phyloP scores from a whole-genome alignment of 2,113 vertebrate species.

The Thomomys bottae region DNA sequence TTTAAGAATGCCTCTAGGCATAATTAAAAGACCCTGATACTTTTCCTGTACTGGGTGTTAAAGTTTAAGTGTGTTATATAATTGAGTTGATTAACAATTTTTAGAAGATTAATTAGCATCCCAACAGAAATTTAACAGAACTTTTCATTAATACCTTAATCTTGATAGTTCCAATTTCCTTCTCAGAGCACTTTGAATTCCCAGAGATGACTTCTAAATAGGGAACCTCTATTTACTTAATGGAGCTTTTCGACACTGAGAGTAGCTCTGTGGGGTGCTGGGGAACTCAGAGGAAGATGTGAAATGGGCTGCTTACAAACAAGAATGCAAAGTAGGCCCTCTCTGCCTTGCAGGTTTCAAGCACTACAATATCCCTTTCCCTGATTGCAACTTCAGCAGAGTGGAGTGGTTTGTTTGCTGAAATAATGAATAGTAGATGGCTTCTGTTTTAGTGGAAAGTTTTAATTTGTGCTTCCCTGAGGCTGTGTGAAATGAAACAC shows the following conservation, averaged over 20 bases:
- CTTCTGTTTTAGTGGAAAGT: slow-evolving; percentile 70
- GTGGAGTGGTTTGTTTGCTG: slow-evolving; percentile 67
- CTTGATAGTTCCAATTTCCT: slow-evolving; percentile 68
- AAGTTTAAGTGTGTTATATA: slow-evolving; percentile 62
- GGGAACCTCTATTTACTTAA: slow-evolving; percentile 67
- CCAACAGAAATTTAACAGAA: slow-evolving; percentile 75
- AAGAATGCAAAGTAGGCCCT: slow-evolving; percentile 65
- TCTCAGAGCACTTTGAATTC: slow-evolving; percentile 62
- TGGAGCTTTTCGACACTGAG: slow-evolving; percentile 64
- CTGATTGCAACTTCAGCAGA: slow-evolving; percentile 70
- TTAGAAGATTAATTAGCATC: slow-evolving; percentile 75
- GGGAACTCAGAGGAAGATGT: slow-evolving; percentile 50
- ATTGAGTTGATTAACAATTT: slow-evolving; percentile 75
- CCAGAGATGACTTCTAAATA: slow-evolving; percentile 72
- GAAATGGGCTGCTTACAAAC: slow-evolving; percentile 42
- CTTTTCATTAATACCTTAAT: slow-evolving; percentile 76
- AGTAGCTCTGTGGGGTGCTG: slow-evolving; percentile 69
- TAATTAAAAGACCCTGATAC: slow-evolving; percentile 62
- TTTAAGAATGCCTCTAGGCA: slow-evolving; percentile 60
- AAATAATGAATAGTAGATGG: slow-evolving; percentile 77
- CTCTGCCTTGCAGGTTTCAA: slow-evolving; percentile 56
- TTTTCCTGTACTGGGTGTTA: slow-evolving; percentile 64
- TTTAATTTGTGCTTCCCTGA: slow-evolving; percentile 78
- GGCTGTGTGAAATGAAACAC: slow-evolving; percentile 76
- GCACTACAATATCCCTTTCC: slow-evolving; percentile 44